Base-by-base conservation (phyloP, 2,888 invertebrate genomes). In the Clostera curtula region DNA sequence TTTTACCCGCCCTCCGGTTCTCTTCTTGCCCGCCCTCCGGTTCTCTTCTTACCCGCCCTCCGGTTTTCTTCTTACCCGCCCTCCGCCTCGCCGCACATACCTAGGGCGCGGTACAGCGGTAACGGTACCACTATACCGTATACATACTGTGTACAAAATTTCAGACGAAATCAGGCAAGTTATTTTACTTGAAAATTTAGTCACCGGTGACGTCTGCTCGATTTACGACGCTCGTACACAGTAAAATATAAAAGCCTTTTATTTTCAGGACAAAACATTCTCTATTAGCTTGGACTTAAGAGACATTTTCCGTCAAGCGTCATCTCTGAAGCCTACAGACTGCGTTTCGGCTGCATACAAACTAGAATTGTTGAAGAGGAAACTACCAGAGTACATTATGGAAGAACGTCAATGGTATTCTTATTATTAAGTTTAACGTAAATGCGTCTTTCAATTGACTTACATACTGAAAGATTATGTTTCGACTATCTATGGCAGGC, bases 301-400 rank as follows among this genome's bases (percentile, higher is more conserved):
- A 2, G 62, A 75, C 5, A 75, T 85, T 21, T 36, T 88, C 14
- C 35, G 51, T 7, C 70, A 92, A 36, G 88, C 91, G 12, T 82
- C 86, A 1, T 91, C 90, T 17, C 80, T 90, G 12, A 88, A 90
- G 52, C 95, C 96, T 0, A 88, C 90, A 1, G 92, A 93, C 40
- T 90, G 91, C 24, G 74, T 89, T 5, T 90, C 93, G 0, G 93
- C 92, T 0, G 89, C 91, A 0, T 93, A 92, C 58, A 86, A 90
- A 25, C 48, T 80, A 17, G 47, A 55, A 14, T 37, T 72, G 10
- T 17, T 74, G 12, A 34, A 31, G 16, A 42, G 36, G 3, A 56
- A 45, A 31, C 36, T 70, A 12, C 67, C 71, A 0, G 55, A 58
- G 2, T 10, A 38, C 3, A 46, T 71, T 12, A 24, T 53, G 0